Base-by-base conservation (phyloP, 2,797 vertebrate genomes). In the Alectoris magna region DNA sequence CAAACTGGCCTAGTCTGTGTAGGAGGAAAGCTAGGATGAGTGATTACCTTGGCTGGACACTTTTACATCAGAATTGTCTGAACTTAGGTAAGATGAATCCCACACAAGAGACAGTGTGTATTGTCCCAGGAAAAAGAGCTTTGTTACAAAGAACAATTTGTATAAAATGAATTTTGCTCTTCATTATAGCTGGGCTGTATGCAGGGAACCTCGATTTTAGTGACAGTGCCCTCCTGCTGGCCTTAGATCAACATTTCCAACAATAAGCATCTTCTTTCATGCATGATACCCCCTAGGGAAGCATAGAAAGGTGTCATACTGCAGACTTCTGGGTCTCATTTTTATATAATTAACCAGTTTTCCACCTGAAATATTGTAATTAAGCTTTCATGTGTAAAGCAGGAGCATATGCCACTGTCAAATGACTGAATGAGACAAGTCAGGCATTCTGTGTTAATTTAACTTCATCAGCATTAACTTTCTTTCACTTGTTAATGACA, bases 311-410 rank as follows among this genome's bases (percentile, higher is more conserved):
- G 84, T 92, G 91, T 94, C 75, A 66, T 91, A 85, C 79, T 72
- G 79, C 53, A 94, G 75, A 82, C 81, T 96, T 94, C 58, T 89
- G 87, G 95, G 91, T 66, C 81, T 78, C 72, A 31, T 90, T 94
- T 94, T 95, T 94, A 72, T 92, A 88, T 80, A 94, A 95, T 94
- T 94, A 96, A 85, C 86, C 84, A 43, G n/a, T 95, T 91, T 94
- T 75, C 90, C 75, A 94, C 95, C 81, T 96, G 94, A 96, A 96
- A 96, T 88, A 78, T 56, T 85, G 87, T 78, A 96, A 96, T 95
- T 96, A 96, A 91, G 90, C 86, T 94, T 94, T 94, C 90, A 94
- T 72, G 90, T 94, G 84, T 88, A 94, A 94, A 96, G 81, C 81
- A 39, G 72, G 62, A 96, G 77, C 93, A 95, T 96, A 96, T 93